Evolutionary conservation across 2,888 invertebrate species (phyloP).

Genomic region (Melangyna quadrimaculata): DNA sequence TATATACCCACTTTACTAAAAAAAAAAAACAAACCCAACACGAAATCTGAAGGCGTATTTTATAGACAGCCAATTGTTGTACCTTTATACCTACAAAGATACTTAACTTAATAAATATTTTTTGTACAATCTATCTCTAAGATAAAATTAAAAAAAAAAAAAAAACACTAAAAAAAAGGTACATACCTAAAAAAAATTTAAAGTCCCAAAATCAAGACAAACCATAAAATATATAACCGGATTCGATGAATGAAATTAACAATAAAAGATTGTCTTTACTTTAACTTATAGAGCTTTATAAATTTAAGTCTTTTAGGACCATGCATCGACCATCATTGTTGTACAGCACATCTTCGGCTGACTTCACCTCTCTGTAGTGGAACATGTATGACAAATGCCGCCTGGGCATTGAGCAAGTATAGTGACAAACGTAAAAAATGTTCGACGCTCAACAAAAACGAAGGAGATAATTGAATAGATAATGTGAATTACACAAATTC

Average conservation of each 20-base stretch:
- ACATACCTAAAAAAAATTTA: neutral
- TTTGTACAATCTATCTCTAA: conserved; percentile 30
- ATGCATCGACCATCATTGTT: conserved; percentile 15
- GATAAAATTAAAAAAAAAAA: too few relatives aligned
- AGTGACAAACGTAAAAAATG: conserved; percentile 67
- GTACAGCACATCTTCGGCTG: neutral
- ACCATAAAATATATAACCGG: conserved; percentile 63
- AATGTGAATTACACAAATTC: conserved; percentile 57
- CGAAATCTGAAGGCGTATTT: conserved; percentile 63
- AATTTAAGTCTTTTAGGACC: conserved; percentile 23
- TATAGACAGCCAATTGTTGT: conserved; percentile 60
- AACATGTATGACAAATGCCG: conserved; percentile 67
- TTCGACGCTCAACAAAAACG: conserved; percentile 58
- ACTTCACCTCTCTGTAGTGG: conserved; percentile 64
- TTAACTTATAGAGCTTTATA: conserved; percentile 11
- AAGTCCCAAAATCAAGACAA: conserved; percentile 13
- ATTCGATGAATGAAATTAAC: conserved; percentile 43
- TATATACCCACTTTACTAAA: neutral
- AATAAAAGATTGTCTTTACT: neutral
- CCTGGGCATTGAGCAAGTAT: too few relatives aligned
- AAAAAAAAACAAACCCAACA: conserved; percentile 4
- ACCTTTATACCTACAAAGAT: conserved; percentile 39
- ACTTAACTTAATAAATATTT: conserved; percentile 61
- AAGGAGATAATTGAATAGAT: conserved; percentile 64
- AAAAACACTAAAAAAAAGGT: conserved; percentile 32